Conservation (phyloP, 2,113 vertebrate genomes). For the Accipiter cooperii region DNA sequence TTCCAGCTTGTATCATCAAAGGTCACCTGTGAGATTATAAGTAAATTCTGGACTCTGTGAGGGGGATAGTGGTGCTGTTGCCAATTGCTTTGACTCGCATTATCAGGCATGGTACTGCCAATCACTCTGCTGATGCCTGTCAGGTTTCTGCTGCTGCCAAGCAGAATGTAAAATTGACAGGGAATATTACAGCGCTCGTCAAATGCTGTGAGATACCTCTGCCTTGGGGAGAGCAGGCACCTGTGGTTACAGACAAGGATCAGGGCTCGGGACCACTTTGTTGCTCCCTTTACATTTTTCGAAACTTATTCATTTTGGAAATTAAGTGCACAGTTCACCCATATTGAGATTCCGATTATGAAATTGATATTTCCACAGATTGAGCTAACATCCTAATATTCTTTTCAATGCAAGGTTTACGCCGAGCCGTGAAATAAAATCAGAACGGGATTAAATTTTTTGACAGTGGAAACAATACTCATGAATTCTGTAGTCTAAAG, state of each 20-base stretch:
- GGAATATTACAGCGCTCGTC: conserved; percentile 25
- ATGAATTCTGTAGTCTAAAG: conserved; percentile 19
- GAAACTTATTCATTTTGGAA: background rate
- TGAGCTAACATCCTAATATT: background rate
- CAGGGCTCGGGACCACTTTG: conserved; percentile 29
- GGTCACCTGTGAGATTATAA: conserved; percentile 42
- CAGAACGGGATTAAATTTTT: conserved; percentile 18
- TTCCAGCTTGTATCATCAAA: conserved; percentile 45
- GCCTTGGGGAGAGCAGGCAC: conserved; percentile 56
- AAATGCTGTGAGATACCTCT: conserved; percentile 57
- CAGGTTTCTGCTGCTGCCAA: conserved; percentile 54
- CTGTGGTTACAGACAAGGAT: conserved; percentile 57
- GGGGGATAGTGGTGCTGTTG: conserved; percentile 40
- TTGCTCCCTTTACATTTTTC: background rate
- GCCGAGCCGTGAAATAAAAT: conserved; percentile 30
- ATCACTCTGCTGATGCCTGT: conserved; percentile 66
- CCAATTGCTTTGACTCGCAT: conserved; percentile 55
- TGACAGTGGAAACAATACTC: conserved; percentile 22
- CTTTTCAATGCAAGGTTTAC: background rate
- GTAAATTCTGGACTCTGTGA: conserved; percentile 52
- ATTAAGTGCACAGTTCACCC: background rate
- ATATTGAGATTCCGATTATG: background rate
- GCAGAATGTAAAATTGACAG: conserved; percentile 68
- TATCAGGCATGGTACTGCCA: conserved; percentile 66
- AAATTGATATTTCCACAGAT: conserved; percentile 3